phyloP scores from a whole-genome alignment of 2,113 vertebrate species.

The Rostratula benghalensis region DNA sequence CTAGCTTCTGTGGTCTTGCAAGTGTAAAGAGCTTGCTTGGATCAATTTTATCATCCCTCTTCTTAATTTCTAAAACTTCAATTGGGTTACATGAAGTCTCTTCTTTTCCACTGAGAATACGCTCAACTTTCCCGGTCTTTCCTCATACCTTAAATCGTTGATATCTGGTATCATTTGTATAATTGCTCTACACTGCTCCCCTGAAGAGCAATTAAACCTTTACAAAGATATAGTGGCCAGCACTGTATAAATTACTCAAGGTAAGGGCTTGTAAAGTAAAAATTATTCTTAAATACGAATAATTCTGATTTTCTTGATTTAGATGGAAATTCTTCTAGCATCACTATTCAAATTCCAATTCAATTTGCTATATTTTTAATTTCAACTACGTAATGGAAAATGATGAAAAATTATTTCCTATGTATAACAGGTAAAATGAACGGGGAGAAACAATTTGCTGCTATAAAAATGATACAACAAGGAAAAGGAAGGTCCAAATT shows the following conservation, averaged over 20 bases:
- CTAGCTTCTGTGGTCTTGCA: conserved; percentile 68
- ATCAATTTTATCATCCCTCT: conserved; percentile 72
- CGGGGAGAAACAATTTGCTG: not conserved
- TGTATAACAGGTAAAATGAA: not conserved
- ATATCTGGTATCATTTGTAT: conserved; percentile 68
- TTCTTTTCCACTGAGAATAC: conserved; percentile 73
- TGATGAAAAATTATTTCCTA: not conserved
- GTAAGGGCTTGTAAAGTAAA: conserved; percentile 45
- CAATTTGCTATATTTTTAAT: conserved; percentile 25
- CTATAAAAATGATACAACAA: not conserved
- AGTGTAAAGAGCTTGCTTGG: conserved; percentile 68
- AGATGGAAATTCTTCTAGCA: not conserved
- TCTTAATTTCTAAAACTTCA: conserved; percentile 74
- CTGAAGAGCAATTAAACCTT: conserved; percentile 72
- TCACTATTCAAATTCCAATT: conserved; percentile 3
- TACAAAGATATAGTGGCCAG: conserved; percentile 59
- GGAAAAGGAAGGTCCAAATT: not conserved
- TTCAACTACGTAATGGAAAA: conserved; percentile 1
- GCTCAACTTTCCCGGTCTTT: conserved; percentile 58
- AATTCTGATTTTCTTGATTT: conserved; percentile 31
- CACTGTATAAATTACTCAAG: conserved; percentile 56
- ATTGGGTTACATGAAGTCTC: conserved; percentile 50
- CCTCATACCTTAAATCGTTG: conserved; percentile 58
- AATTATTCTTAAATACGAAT: conserved; percentile 46
- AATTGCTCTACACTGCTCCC: conserved; percentile 61